Evolutionary conservation across 2,797 vertebrate genomes (phyloP).

Genomic region (Dendrocincla tyrannina): DNA sequence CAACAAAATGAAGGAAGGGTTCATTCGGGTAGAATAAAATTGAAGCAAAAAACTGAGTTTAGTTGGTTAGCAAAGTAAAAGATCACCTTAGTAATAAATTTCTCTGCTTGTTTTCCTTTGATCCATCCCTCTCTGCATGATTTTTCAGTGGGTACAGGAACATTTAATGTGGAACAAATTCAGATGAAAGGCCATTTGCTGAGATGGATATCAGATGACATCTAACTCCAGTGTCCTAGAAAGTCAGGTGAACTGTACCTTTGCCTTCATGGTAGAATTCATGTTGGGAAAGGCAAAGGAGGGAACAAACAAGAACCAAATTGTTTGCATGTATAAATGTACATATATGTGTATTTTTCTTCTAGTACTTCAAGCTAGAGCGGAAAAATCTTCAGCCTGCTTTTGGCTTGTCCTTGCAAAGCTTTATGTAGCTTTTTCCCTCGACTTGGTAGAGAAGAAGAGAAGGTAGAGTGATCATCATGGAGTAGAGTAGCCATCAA

Average conservation of each 20-base stretch:
- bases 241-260: neutral
- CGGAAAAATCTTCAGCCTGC: neutral
- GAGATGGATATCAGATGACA: neutral
- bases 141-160: neutral
- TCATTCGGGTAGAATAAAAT: neutral
- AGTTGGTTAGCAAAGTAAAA: neutral
- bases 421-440: neutral
- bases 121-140: neutral
- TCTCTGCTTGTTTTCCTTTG: neutral
- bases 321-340: too few relatives aligned
- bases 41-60: neutral
- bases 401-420: neutral
- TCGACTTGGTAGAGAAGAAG: neutral
- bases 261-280: neutral
- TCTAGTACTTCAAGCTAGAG: neutral
- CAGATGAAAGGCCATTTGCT: neutral
- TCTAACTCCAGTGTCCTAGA: neutral
- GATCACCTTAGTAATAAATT: neutral
- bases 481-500: neutral
- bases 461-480: neutral
- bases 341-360: fast-evolving
- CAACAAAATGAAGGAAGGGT: neutral
- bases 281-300: neutral
- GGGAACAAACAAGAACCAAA: neutral
- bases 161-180: neutral